Base-by-base conservation (phyloP, 2,888 invertebrate genomes). In the Ernsta delagoae region DNA sequence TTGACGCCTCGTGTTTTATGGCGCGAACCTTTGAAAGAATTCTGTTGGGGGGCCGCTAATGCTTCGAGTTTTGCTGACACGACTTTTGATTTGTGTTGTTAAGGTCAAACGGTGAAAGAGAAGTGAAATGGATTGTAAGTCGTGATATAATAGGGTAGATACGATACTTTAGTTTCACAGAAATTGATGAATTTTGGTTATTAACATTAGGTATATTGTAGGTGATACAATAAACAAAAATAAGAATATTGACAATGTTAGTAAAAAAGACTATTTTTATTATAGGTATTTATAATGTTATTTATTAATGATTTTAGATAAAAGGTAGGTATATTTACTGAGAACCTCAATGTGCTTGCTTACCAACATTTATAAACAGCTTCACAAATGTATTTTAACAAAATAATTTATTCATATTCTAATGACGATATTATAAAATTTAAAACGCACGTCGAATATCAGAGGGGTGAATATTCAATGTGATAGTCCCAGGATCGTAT, bases 1-100 rank as follows among this genome's bases (percentile, higher is more conserved):
- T 77, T 73, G 36, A 48, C 24, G 43, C 12, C 11, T 36, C 48
- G 53, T 64, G 64, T 54, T 64, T 54, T 53, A 50, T 48, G 63
- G 24, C 31, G 41, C 43, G 43, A 57, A n/a, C 34, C 41, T 57
- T 65, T 65, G 54, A 48, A 48, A 48, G 48, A 48, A 48, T 48
- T 48, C 9, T n/a, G n/a, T n/a, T n/a, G n/a, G 0, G 5, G 12
- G 48, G 41, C 41, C 48, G 48, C 48, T 48, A 48, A 48, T 48
- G 48, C 48, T 48, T 48, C 12, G 12, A n/a, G 48, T 48, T 48
- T 48, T 48, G 48, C 48, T 45, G 43, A 45, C 43, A 45, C 43
- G n/a, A n/a, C n/a, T 45, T 45, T 45, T 45, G 43, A 45, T 45
- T 45, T 45, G 45, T 45, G 11, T 45, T 45, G 11, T 45, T 3